These are phyloP conservation scores for Kobus ellipsiprymnus DNA, from an alignment of 2,113 vertebrate genomes.

Conservation along the genomic window DNA sequence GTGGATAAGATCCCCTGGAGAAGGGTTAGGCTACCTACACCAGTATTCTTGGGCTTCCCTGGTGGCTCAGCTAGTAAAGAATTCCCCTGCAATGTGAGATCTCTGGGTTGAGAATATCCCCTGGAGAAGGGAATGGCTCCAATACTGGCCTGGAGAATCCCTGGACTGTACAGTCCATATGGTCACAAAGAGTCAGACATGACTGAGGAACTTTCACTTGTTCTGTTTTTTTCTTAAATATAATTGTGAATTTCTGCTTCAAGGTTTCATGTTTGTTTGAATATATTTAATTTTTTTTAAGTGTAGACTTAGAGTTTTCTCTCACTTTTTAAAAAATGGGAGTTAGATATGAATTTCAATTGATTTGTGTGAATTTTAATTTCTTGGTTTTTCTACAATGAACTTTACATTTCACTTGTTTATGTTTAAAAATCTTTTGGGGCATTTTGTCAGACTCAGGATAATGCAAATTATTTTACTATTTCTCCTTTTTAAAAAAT, in stretches of 20 bases:
- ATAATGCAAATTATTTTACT: neutral
- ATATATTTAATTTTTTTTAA: neutral
- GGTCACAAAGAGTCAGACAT: neutral
- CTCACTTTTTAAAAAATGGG: no score
- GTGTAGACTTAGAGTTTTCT: neutral
- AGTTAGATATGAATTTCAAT: neutral
- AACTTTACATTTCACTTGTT: neutral
- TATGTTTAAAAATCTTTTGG: neutral
- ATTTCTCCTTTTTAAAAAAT: neutral
- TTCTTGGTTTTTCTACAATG: neutral
- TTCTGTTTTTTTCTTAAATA: neutral
- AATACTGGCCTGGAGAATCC: neutral
- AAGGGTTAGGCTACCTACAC: neutral
- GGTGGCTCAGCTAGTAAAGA: neutral
- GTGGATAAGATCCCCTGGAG: neutral
- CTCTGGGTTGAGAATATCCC: neutral
- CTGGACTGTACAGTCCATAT: neutral
- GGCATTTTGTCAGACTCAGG: neutral
- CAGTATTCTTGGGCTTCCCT: neutral
- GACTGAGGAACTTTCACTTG: neutral
- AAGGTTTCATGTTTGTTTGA: neutral
- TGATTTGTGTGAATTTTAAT: neutral
- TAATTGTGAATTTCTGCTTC: neutral
- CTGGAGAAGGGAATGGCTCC: neutral
- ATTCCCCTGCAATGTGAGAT: neutral